Conservation (phyloP, 2,797 vertebrate genomes). For the Telmatherina bonti region DNA sequence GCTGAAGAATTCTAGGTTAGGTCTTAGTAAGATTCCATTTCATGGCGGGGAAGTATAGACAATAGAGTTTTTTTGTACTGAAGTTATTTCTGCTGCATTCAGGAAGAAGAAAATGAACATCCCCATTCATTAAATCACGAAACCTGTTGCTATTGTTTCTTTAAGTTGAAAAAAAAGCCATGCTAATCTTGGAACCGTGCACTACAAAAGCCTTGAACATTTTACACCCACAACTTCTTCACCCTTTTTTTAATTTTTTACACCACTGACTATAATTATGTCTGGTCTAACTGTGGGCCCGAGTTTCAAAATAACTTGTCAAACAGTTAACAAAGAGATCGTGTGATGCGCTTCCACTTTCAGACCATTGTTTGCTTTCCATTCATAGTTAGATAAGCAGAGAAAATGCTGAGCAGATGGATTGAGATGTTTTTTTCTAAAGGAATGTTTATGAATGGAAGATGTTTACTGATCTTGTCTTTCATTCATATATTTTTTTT, state of each 20-base stretch:
- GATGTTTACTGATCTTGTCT: neutral
- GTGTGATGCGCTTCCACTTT: slow-evolving; percentile 12
- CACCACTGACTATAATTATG: slow-evolving; percentile 32
- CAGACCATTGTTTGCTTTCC: neutral
- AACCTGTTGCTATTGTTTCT: slow-evolving; percentile 15
- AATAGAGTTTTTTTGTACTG: neutral
- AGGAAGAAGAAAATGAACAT: slow-evolving; percentile 7
- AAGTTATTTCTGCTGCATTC: neutral
- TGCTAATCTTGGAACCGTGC: slow-evolving; percentile 13
- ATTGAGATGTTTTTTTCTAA: neutral
- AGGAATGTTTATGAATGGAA: neutral
- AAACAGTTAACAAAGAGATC: slow-evolving; percentile 35
- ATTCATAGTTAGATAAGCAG: slow-evolving; percentile 9
- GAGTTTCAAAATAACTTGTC: slow-evolving; percentile 21
- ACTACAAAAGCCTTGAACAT: slow-evolving; percentile 23
- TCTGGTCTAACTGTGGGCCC: neutral
- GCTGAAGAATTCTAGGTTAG: too few species aligned
- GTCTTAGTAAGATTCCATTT: too few species aligned
- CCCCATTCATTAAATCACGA: slow-evolving; percentile 2
- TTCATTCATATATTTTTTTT: neutral
- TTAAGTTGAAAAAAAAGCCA: neutral
- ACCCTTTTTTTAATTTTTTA: slow-evolving; percentile 8
- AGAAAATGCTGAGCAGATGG: slow-evolving; percentile 14
- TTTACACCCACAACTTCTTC: slow-evolving; percentile 53
- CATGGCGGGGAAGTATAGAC: too few species aligned